Evolutionary conservation across 2,113 vertebrate genomes (phyloP).

Genomic region (Chelonoidis abingdonii): DNA sequence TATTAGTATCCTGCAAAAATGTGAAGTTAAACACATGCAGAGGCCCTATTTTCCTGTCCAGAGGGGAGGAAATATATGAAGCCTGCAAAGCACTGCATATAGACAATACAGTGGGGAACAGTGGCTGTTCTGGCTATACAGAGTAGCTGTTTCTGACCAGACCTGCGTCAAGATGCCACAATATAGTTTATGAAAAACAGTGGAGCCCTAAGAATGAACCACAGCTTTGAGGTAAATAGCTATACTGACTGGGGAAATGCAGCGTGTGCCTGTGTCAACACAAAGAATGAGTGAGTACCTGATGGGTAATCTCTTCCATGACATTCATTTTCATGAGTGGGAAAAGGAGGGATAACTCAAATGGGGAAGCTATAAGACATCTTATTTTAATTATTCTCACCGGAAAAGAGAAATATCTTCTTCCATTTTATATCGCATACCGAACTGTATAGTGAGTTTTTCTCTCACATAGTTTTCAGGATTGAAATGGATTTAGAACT

Average conservation of each 20-base stretch:
- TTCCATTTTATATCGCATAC: background rate
- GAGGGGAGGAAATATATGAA: background rate
- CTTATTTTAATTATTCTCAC: background rate
- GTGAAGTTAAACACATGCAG: constrained; percentile 51
- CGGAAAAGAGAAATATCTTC: background rate
- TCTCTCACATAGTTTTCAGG: background rate
- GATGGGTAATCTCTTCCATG: accelerated
- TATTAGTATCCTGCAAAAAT: constrained; percentile 58
- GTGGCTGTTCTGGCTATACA: background rate
- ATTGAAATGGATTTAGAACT: background rate
- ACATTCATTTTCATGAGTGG: background rate
- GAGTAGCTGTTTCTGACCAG: background rate
- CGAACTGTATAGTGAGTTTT: background rate
- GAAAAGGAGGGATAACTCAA: background rate
- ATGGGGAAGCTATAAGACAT: background rate
- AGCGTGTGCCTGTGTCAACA: background rate
- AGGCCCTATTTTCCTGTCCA: constrained; percentile 15
- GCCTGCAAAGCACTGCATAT: background rate
- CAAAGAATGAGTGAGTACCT: background rate
- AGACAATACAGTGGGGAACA: background rate
- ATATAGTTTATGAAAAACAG: background rate
- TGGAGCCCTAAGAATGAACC: background rate
- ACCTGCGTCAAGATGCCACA: background rate
- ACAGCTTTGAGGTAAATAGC: background rate
- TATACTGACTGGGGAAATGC: background rate